Percentiles rank a stretch among this genome's conserved stretches.
Conservation (phyloP, 2,113 vertebrate genomes). For the Lates calcarifer region DNA sequence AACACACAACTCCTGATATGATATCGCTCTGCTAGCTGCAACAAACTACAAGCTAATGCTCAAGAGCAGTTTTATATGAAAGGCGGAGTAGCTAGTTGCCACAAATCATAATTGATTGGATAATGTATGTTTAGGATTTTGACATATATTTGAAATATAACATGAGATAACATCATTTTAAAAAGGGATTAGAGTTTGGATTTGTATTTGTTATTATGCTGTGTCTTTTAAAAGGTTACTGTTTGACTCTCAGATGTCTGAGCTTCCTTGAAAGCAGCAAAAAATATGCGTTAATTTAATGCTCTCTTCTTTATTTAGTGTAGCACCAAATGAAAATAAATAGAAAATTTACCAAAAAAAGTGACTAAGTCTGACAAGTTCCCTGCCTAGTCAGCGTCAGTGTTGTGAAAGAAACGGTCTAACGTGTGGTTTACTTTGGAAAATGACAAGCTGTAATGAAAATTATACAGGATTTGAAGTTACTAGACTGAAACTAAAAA, state of each 20-base stretch:
- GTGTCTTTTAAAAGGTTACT: not conserved
- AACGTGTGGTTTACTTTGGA: not conserved
- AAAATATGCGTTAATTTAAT: not conserved
- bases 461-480: not conserved
- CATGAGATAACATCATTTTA: too few relatives aligned
- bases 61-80: not conserved
- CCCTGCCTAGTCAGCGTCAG: not conserved
- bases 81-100: not conserved
- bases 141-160: too few relatives aligned
- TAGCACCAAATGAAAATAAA: not conserved
- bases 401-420: not conserved
- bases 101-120: not conserved
- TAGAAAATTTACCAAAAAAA: not conserved
- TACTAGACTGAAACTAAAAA: not conserved
- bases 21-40: not conserved
- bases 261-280: conserved; percentile 1
- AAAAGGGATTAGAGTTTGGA: too few relatives aligned
- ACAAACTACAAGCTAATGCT: not conserved
- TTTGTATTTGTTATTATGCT: not conserved
- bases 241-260: too few relatives aligned
- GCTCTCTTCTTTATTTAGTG: not conserved
- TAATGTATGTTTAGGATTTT: not conserved
- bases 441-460: not conserved
- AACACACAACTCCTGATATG: not conserved
- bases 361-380: not conserved